Evolutionary conservation across 2,797 vertebrate genomes (phyloP).

Genomic region (Parauchenoglanis punctatus): DNA sequence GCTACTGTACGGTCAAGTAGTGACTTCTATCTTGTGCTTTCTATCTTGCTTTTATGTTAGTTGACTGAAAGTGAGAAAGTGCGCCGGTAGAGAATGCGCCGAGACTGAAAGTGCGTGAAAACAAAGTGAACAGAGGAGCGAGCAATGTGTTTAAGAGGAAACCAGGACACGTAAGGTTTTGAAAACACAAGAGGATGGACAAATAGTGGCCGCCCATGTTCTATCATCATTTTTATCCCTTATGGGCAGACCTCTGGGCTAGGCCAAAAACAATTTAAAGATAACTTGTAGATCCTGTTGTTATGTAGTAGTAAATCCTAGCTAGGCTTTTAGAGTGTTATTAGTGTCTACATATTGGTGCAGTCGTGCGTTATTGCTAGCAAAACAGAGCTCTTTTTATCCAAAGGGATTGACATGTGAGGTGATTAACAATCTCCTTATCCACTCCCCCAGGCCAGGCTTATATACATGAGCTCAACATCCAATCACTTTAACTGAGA

Average conservation of each 20-base stretch:
- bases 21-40: not conserved
- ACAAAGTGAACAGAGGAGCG: not conserved
- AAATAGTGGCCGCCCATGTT: not conserved
- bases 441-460: conserved; percentile 68
- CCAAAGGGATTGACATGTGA: conserved; percentile 68
- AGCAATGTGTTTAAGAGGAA: not conserved
- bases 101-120: not conserved
- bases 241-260: not conserved
- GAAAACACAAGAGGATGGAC: not conserved
- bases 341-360: not conserved
- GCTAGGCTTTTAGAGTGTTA: not conserved
- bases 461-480: conserved; percentile 60
- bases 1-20: not conserved
- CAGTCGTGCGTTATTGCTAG: conserved; percentile 41
- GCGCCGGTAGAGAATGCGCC: not conserved
- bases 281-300: not conserved
- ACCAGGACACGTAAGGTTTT: not conserved
- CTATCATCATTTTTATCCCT: not conserved
- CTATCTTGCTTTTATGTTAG: not conserved
- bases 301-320: not conserved
- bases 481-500: conserved; percentile 77
- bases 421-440: conserved; percentile 73
- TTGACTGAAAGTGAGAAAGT: not conserved
- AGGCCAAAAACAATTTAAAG: not conserved
- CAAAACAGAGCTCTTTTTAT: conserved; percentile 43